Evolutionary conservation across 2,113 vertebrate species (phyloP), one percentile per base, ranked within the genome.

Genomic region (Lasiurus borealis): DNA sequence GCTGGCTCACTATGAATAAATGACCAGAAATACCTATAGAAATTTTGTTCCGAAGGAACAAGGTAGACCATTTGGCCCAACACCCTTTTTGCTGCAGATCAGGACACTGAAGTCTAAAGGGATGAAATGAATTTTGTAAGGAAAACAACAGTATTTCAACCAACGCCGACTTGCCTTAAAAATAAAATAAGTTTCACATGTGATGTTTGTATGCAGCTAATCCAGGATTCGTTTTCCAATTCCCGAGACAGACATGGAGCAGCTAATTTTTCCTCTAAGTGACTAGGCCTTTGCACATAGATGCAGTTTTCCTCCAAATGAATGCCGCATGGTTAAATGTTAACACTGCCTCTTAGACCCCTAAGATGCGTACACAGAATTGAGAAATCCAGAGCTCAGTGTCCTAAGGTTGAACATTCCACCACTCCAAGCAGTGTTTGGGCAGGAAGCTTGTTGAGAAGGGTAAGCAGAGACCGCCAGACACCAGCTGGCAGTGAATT

Each of bases 171-270:
- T 91, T 83, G 77, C 15, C 11, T 34, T 84, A 90, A 94, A 96
- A 95, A 76, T 64, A 50, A 84, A 81, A 66, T 83, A 81, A 85
- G 29, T 23, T 95, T 54, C 59, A n/a, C 15, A 6, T 59, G 5
- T 96, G 78, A 64, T 40, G 50, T 44, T 93, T 85, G 2, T 82
- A 90, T 57, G 64, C 85, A 85, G 69, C 31, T 48, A 57, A 44
- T n/a, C 16, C 73, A 76, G 18, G 9, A 71, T 84, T 21, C 3
- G 3, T 76, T 93, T 91, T 84, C 44, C 57, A 72, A 80, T 68
- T 92, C 8, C 13, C 71, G 5, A 80, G 57, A 44, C n/a, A 34
- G 11, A 69, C 31, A 48, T 25, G 36, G 18, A 57, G 7, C 2
- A 62, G 29, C n/a, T 69, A 57, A 40, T 14, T 52, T 34, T 90